phyloP scores from a whole-genome alignment of 2,113 vertebrate genomes.

The Salvator merianae region DNA sequence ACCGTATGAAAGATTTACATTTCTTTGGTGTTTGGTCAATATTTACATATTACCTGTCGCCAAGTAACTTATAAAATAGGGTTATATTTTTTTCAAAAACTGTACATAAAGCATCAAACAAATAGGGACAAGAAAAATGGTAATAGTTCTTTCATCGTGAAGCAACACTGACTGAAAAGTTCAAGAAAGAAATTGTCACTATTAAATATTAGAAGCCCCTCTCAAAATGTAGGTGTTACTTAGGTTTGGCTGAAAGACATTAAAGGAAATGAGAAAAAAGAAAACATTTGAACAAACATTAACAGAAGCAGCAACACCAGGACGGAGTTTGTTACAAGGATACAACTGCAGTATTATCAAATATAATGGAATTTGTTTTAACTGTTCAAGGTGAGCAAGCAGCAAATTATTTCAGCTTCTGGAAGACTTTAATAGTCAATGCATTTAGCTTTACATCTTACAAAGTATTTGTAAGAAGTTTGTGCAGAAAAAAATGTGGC shows the following conservation, averaged over 20 bases:
- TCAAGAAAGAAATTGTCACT: neutral
- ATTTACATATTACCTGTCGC: neutral
- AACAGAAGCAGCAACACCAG: neutral
- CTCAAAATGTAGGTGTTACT: neutral
- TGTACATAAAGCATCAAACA: neutral
- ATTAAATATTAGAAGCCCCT: neutral
- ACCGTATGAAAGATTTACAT: neutral
- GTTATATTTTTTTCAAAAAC: neutral
- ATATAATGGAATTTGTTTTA: neutral
- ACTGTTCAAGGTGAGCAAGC: neutral
- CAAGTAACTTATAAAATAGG: neutral
- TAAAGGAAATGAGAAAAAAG: neutral
- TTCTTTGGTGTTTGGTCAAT: neutral
- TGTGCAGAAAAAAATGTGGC: accelerated
- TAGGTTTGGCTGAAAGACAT: too few relatives aligned
- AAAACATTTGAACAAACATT: neutral
- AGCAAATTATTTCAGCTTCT: neutral
- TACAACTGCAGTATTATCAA: neutral
- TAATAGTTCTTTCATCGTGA: neutral
- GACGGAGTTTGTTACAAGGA: neutral
- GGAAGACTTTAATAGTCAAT: neutral
- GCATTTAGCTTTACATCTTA: neutral
- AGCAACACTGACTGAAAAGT: neutral
- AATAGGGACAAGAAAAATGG: neutral
- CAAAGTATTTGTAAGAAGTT: neutral